phyloP scores from a whole-genome alignment of 2,113 vertebrate species.

The Anhinga anhinga region DNA sequence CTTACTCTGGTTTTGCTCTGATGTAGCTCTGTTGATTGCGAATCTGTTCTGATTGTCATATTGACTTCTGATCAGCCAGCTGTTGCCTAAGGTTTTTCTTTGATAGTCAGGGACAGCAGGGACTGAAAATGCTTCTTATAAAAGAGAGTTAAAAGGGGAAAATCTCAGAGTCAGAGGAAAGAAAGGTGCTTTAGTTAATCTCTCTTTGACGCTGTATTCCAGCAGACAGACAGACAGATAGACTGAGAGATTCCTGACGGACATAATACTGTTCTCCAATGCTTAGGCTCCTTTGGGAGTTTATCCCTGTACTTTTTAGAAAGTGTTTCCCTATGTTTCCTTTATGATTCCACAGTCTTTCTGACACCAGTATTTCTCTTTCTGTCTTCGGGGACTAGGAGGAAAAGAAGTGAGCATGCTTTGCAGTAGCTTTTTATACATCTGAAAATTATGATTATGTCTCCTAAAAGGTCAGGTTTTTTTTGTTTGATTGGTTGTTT shows the following conservation, averaged over 20 bases:
- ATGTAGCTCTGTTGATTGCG: neutral
- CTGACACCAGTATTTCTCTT: neutral
- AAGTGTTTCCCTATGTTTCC: neutral
- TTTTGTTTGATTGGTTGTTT: neutral
- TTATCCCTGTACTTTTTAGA: neutral
- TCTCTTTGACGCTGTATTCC: neutral
- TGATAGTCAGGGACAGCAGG: neutral
- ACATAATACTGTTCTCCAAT: neutral
- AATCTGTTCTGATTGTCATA: neutral
- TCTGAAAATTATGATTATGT: neutral
- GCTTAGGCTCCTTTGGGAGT: neutral
- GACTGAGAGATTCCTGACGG: neutral
- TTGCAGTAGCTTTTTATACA: neutral
- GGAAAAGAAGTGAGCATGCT: neutral
- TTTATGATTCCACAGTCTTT: neutral
- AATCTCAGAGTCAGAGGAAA: neutral
- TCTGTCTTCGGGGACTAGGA: neutral
- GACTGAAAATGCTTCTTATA: neutral
- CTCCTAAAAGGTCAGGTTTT: neutral
- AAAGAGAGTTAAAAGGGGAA: neutral
- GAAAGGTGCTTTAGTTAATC: neutral
- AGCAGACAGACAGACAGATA: neutral
- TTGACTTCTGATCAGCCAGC: conserved; percentile 20
- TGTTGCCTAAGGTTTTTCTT: neutral
- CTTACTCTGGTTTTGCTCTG: neutral